Conservation (phyloP, 2,888 invertebrate species). For the Deilephila porcellus region DNA sequence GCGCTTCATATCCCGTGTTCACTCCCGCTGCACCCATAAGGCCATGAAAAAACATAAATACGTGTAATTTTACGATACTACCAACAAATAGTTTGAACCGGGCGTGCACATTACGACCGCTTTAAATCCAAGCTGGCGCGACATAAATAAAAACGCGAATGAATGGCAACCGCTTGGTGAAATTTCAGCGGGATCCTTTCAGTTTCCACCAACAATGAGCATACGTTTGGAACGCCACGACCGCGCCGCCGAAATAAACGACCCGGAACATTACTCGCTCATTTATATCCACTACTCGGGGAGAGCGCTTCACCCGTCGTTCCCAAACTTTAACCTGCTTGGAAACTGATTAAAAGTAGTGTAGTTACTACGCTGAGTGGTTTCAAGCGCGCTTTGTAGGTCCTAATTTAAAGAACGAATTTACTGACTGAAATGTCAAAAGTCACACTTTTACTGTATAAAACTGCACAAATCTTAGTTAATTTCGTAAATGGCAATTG, state of each 20-base stretch:
- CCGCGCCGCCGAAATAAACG: not conserved
- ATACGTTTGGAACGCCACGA: not conserved
- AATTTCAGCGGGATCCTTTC: not conserved
- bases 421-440: not conserved
- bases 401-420: not conserved
- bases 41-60: not conserved
- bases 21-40: too few species aligned
- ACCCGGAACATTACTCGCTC: conserved; percentile 19
- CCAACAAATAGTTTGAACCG: not conserved
- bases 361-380: not conserved
- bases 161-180: not conserved
- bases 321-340: conserved; percentile 10
- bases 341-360: conserved; percentile 10
- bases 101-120: not conserved
- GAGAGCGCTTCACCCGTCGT: not conserved
- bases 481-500: not conserved
- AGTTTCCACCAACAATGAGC: conserved; percentile 15
- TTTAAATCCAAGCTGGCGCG: conserved; percentile 14
- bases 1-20: too few species aligned
- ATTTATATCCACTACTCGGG: conserved; percentile 10
- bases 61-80: not conserved
- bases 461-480: not conserved
- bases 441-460: not conserved
- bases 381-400: not conserved
- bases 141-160: conserved; percentile 5